Evolutionary conservation across 2,797 vertebrate genomes (phyloP).

Genomic region (Phrynocephalus guinanensis): DNA sequence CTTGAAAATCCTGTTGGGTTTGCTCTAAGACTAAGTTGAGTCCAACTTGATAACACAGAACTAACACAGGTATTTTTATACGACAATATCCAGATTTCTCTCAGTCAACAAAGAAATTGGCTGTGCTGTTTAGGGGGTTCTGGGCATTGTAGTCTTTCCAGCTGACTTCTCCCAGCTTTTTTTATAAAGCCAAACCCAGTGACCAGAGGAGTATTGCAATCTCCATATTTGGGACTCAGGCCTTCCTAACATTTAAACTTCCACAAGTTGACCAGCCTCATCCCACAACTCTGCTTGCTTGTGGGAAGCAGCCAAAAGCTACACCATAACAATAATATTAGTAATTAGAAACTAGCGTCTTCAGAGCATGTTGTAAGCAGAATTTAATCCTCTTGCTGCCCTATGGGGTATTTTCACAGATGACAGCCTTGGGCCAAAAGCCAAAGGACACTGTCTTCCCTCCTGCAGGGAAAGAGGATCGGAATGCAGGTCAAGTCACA

Average conservation of each 20-base stretch:
- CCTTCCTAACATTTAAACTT: not conserved
- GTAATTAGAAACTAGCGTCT: conserved; percentile 48
- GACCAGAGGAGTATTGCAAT: not conserved
- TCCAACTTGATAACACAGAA: no score
- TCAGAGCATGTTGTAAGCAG: conserved; percentile 64
- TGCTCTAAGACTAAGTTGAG: no score
- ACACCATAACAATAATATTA: conserved; percentile 48
- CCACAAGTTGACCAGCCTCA: conserved; percentile 11
- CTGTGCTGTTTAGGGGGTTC: no score
- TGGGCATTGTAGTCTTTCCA: no score
- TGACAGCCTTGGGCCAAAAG: conserved; percentile 15
- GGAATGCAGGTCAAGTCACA: not conserved
- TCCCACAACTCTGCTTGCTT: conserved; percentile 11
- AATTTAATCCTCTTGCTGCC: conserved; percentile 43
- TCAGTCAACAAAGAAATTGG: no score
- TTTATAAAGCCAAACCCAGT: not conserved
- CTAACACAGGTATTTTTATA: no score
- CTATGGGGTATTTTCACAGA: conserved; percentile 69
- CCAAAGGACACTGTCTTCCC: not conserved
- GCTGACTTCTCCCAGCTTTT: no score
- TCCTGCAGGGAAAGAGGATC: not conserved
- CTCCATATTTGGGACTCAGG: not conserved
- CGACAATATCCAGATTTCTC: no score
- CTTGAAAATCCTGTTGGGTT: no score
- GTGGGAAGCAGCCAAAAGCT: conserved; percentile 45